Conservation (phyloP, 2,888 invertebrate species). For the Drosophila aldrichi region DNA sequence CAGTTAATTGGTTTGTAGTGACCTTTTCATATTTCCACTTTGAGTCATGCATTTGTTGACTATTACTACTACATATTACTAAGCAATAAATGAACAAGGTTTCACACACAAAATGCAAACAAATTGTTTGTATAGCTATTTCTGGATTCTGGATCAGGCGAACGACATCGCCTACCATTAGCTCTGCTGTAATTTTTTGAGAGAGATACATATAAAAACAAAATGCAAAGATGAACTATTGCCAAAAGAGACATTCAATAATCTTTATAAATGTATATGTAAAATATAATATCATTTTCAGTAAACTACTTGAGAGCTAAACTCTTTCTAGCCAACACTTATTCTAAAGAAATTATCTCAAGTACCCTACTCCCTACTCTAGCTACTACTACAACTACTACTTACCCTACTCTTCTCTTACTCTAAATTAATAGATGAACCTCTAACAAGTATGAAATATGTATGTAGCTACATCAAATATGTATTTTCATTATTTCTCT, state of each 20-base stretch:
- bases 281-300: neutral
- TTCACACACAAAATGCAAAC: neutral
- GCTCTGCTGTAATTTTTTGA: too few relatives aligned
- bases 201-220: too few relatives aligned
- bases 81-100: neutral
- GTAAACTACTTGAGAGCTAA: neutral
- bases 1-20: neutral
- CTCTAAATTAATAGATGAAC: neutral
- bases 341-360: neutral
- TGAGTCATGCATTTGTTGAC: neutral
- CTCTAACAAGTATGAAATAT: slow-evolving; percentile 3
- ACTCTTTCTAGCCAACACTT: neutral
- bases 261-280: neutral
- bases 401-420: neutral
- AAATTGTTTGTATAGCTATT: neutral
- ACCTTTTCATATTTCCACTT: neutral
- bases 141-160: neutral
- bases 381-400: too few relatives aligned
- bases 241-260: too few relatives aligned
- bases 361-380: too few relatives aligned
- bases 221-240: too few relatives aligned
- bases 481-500: slow-evolving; percentile 40
- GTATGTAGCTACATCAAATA: slow-evolving; percentile 12
- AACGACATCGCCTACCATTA: too few relatives aligned
- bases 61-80: neutral